These are phyloP conservation scores for Adelges cooleyi DNA, from an alignment of 1,140 invertebrate species.

Conservation along the genomic window DNA sequence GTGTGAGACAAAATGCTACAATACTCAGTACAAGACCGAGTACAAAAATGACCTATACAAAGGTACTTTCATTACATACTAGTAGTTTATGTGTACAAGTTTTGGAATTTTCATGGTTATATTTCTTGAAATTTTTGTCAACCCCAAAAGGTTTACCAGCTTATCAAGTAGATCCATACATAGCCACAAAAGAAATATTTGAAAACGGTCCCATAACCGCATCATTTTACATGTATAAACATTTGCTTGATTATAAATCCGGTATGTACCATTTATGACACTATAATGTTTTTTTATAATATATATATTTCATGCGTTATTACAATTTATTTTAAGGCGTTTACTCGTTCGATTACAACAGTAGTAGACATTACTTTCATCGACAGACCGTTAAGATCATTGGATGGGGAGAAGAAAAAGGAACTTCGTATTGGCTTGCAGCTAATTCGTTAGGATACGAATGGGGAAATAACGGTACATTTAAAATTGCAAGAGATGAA, in stretches of 20 bases:
- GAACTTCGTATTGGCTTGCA: conserved; percentile 73
- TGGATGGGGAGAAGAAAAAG: conserved; percentile 49
- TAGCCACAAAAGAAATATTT: conserved; percentile 30
- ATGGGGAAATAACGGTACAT: conserved; percentile 75
- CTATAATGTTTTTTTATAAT: too few relatives aligned
- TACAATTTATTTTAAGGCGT: too few relatives aligned
- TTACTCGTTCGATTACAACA: too few relatives aligned
- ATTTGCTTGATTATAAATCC: conserved; percentile 40
- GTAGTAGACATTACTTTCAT: too few relatives aligned
- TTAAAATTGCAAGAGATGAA: conserved; percentile 71
- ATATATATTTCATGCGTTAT: too few relatives aligned
- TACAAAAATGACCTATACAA: not conserved
- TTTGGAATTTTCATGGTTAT: too few relatives aligned
- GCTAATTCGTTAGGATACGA: conserved; percentile 86
- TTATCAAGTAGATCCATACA: not conserved
- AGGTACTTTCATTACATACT: not conserved
- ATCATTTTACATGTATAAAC: conserved; percentile 41
- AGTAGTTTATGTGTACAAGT: too few relatives aligned
- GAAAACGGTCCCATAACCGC: conserved; percentile 44
- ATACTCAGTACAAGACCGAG: not conserved
- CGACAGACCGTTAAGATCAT: conserved; percentile 77
- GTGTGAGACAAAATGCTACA: not conserved
- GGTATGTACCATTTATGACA: conserved; percentile 42
- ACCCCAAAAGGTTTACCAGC: too few relatives aligned
- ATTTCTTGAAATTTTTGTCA: too few relatives aligned